Evolutionary conservation across 2,888 invertebrate genomes (phyloP).

Genomic region (Nymphalis urticae): DNA sequence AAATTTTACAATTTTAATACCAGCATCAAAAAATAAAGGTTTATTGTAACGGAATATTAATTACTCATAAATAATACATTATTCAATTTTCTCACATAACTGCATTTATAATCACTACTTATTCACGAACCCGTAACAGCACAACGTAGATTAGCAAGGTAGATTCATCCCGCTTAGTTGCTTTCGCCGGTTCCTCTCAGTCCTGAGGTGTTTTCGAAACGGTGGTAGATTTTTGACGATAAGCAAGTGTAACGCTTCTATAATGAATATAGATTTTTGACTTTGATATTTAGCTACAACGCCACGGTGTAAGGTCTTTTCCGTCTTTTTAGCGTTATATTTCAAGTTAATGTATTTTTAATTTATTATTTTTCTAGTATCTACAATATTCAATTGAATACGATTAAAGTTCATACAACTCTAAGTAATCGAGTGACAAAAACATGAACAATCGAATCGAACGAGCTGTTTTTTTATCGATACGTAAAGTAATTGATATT

Average conservation of each 20-base stretch:
- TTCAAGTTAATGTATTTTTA: not conserved
- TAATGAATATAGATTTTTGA: too few species aligned
- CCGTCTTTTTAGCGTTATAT: too few species aligned
- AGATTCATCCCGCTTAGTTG: too few species aligned
- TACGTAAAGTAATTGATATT: slow-evolving; percentile 30
- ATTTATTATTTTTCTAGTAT: not conserved
- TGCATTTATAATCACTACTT: slow-evolving; percentile 5
- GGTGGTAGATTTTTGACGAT: too few species aligned
- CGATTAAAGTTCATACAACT: slow-evolving; percentile 18
- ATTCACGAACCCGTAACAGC: not conserved
- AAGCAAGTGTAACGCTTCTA: too few species aligned
- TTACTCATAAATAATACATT: slow-evolving; percentile 1
- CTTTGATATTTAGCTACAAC: too few species aligned
- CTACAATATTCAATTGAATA: too few species aligned
- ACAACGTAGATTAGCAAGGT: too few species aligned
- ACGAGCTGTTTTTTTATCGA: slow-evolving; percentile 16
- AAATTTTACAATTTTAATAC: not conserved
- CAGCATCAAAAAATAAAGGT: not conserved
- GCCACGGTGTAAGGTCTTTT: too few species aligned
- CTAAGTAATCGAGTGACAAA: slow-evolving; percentile 13
- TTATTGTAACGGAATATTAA: slow-evolving; percentile 9
- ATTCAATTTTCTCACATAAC: slow-evolving; percentile 3
- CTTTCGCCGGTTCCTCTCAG: too few species aligned
- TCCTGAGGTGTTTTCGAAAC: too few species aligned
- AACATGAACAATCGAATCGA: slow-evolving; percentile 25